Percentiles rank a stretch among this genome's conserved stretches.
Conservation (phyloP, 2,113 vertebrate species). For the Megaceryle maxima region DNA sequence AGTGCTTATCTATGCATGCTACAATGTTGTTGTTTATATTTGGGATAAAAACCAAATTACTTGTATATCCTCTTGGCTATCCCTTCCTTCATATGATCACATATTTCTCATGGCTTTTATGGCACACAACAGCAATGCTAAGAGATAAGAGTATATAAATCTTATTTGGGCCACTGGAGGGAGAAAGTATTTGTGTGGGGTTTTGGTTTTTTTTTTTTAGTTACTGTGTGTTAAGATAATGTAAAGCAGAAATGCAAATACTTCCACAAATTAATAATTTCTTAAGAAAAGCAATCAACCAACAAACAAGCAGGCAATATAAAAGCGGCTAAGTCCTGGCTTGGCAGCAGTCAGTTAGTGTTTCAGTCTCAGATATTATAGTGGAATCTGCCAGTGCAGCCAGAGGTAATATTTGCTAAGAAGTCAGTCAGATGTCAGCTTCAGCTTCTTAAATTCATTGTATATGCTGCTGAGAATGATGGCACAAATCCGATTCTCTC, state of each 20-base stretch:
- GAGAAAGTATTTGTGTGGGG: background rate
- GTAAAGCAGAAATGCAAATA: background rate
- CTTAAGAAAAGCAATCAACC: background rate
- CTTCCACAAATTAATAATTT: background rate
- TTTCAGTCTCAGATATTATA: conserved; percentile 17
- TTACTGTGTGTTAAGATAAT: background rate
- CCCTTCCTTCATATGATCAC: background rate
- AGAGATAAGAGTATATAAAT: conserved; percentile 25
- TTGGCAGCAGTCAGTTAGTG: conserved; percentile 48
- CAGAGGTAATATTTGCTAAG: conserved; percentile 49
- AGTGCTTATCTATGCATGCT: background rate
- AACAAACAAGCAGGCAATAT: background rate
- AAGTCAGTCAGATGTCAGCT: conserved; percentile 56
- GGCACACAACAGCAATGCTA: background rate
- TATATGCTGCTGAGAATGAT: conserved; percentile 6
- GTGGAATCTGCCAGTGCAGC: conserved; percentile 35
- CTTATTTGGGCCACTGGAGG: background rate
- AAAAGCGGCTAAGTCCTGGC: background rate
- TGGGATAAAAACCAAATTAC: conserved; percentile 42
- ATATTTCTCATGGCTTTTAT: conserved; percentile 34
- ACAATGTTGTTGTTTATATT: conserved; percentile 19
- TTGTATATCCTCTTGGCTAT: conserved; percentile 25
- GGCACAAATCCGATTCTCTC: background rate
- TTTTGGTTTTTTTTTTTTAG: background rate
- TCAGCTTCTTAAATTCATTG: conserved; percentile 21